Evolutionary conservation across 2,113 vertebrate species (phyloP).

Genomic region (Oxygymnocypris stewartii): DNA sequence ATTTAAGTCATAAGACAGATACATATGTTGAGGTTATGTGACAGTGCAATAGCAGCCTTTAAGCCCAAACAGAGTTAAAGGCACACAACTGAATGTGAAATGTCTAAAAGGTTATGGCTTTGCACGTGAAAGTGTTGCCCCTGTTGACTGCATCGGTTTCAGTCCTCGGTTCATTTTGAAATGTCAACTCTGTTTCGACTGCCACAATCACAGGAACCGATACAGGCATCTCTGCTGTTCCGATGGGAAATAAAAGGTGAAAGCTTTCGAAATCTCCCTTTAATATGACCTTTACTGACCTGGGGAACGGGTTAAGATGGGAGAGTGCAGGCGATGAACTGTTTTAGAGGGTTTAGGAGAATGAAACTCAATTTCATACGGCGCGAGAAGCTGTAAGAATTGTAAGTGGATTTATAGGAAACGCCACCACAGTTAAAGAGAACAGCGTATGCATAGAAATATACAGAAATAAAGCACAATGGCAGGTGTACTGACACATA

Average conservation of each 20-base stretch:
- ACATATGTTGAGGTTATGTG: constrained; percentile 1
- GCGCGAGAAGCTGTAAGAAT: constrained; percentile 20
- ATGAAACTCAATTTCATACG: constrained; percentile 26
- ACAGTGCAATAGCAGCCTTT: background rate
- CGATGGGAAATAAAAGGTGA: constrained; percentile 44
- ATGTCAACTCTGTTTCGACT: constrained; percentile 51
- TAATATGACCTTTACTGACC: constrained; percentile 43
- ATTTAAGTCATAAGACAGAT: constrained; percentile 1
- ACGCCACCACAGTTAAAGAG: background rate
- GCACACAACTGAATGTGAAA: constrained; percentile 20
- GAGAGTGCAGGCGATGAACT: constrained; percentile 1
- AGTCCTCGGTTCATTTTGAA: constrained; percentile 42
- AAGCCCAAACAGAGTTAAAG: background rate
- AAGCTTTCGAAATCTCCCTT: constrained; percentile 32
- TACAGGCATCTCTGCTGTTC: constrained; percentile 17
- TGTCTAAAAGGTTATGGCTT: constrained; percentile 41
- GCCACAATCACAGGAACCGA: constrained; percentile 24
- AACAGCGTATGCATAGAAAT: background rate
- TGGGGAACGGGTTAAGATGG: constrained; percentile 28
- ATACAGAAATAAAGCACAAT: background rate
- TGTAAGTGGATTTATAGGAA: constrained; percentile 9
- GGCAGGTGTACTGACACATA: background rate
- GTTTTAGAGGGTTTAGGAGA: constrained; percentile 2
- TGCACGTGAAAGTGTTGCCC: constrained; percentile 38
- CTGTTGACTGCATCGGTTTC: constrained; percentile 39